A percentile compares a stretch with the other conserved stretches of the same genome.
Evolutionary conservation across 2,888 invertebrate genomes (phyloP).

Genomic region (Sphecodes monilicornis): DNA sequence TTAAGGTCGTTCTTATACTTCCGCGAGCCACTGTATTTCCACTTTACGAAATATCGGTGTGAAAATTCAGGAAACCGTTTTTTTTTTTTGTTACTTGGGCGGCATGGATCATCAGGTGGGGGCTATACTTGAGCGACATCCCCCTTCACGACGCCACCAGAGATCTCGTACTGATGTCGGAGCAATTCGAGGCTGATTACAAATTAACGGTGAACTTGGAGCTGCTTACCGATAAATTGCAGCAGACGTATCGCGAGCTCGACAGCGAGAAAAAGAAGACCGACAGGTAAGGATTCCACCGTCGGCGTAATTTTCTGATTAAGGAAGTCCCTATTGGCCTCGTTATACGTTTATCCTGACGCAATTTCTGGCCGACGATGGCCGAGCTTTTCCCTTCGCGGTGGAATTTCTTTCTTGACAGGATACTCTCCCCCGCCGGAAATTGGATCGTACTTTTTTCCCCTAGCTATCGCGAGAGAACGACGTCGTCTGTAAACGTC

Average conservation of each 20-base stretch:
- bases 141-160: constrained; percentile 98
- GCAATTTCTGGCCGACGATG: constrained; percentile 47
- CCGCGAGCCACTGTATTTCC: too few species aligned
- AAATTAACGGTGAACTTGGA: constrained; percentile 97
- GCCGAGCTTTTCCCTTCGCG: constrained; percentile 24
- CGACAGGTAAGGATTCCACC: constrained; percentile 89
- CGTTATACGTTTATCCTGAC: constrained; percentile 60
- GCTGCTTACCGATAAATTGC: constrained; percentile 96
- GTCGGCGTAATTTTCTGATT: constrained; percentile 65
- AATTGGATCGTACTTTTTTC: constrained; percentile 48
- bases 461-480: background rate
- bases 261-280: constrained; percentile 98
- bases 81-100: too few species aligned
- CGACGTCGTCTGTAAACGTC: background rate
- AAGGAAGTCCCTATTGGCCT: constrained; percentile 55
- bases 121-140: constrained; percentile 96
- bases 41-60: too few species aligned
- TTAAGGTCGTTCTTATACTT: too few species aligned
- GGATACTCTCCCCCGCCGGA: constrained; percentile 35
- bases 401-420: constrained; percentile 40
- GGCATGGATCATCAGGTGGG: constrained; percentile 90
- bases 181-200: constrained; percentile 98
- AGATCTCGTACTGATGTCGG: constrained; percentile 97
- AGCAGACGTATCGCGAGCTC: constrained; percentile 96
- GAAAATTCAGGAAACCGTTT: background rate